Base-by-base conservation (phyloP, 1,140 invertebrate genomes). In the Sinonovacula constricta region DNA sequence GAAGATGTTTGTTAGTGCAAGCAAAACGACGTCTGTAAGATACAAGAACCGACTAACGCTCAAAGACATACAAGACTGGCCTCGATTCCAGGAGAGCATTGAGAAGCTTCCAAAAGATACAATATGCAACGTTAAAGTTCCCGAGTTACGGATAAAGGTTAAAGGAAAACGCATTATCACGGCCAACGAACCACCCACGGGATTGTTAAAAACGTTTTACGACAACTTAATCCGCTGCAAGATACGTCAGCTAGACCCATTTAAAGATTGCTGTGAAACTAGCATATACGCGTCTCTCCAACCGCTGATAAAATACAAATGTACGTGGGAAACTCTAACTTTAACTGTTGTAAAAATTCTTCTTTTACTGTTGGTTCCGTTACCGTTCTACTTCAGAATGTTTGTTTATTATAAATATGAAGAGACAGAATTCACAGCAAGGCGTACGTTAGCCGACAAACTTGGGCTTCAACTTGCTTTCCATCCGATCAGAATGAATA, bases 331-430 rank as follows among this genome's bases (percentile, higher is more conserved):
- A 57, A 82, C 75, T 53, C 85, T 81, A 45, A 81, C 85, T 3
- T 76, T 88, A 49, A 71, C 53, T 12, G 68, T 85, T 28, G 80
- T 90, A 12, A 87, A 87, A 57, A 54, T 82, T 0, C 3, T 88
- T 0, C 39, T 88, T 15, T 28, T 89, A 15, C 62, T 90, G 34
- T 31, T 90, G 10, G 70, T 89, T 24, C 89, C 89, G 0, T 39
- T 86, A 7, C 89, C 89, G 5, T 90, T 84, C 63, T 90, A 90
- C 76, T 66, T 87, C 18, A 75, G 89, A 18, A 79, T 88, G 1
- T 70, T 86, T 18, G 83, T 90, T 67, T 90, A 88, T 79, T 90
- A 89, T 62, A 76, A 76, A 18, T 90, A 84, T 62, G 89, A 90
- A 79, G 39, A 84, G 30, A 81, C 83, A 10, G 88, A 89, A 66